Conservation (phyloP, 2,888 invertebrate species). For the Hermodice carunculata region DNA sequence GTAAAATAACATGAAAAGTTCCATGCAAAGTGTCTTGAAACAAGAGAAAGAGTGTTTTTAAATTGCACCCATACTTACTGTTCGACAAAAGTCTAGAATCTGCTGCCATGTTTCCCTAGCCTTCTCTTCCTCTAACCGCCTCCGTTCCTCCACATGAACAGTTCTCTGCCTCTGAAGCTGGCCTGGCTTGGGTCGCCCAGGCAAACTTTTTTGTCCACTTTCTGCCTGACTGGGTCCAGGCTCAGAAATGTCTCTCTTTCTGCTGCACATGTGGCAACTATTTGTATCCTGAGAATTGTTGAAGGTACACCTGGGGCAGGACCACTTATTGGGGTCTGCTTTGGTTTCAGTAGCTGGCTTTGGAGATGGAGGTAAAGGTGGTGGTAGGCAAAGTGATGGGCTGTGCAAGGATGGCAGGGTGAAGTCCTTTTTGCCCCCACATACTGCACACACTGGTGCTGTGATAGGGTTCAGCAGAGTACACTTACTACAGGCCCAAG, state of each 20-base stretch:
- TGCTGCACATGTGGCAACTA: constrained; percentile 11
- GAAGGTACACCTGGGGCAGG: constrained; percentile 22
- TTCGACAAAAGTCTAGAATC: constrained; percentile 89
- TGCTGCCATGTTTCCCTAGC: constrained; percentile 92
- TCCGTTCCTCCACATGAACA: constrained; percentile 84
- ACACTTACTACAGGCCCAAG: constrained; percentile 90
- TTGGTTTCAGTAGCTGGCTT: background rate
- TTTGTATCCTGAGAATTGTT: background rate
- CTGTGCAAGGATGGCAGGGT: too few species aligned
- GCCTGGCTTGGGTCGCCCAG: background rate
- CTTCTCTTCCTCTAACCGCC: constrained; percentile 87
- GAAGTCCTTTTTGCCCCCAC: constrained; percentile 74
- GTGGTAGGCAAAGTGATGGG: too few species aligned
- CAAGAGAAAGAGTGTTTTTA: too few species aligned
- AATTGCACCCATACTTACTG: constrained; percentile 76
- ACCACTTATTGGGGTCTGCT: background rate
- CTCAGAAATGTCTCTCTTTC: background rate
- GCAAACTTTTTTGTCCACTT: background rate
- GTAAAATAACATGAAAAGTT: too few species aligned
- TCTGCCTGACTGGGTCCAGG: background rate
- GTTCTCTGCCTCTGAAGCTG: constrained; percentile 74
- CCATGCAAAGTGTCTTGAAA: too few species aligned
- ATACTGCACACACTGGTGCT: constrained; percentile 84
- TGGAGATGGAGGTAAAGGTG: too few species aligned
- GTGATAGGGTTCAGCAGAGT: constrained; percentile 84